A percentile compares a stretch with the other conserved stretches of the same genome.
Conservation (phyloP, 2,888 invertebrate genomes). For the Apocheima hispidaria region DNA sequence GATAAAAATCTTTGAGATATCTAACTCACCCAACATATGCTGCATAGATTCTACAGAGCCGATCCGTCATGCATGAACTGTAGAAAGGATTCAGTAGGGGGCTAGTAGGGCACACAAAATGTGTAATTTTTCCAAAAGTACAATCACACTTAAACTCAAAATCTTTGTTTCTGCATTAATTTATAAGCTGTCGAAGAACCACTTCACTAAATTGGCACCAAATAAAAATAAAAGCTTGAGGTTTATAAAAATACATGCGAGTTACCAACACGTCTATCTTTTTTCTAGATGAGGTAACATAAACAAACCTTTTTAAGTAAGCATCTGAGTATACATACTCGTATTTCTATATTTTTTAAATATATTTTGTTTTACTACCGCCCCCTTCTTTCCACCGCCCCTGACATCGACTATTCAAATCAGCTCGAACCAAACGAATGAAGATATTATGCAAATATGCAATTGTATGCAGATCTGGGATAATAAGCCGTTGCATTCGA, state of each 20-base stretch:
- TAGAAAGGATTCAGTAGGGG: conserved; percentile 7
- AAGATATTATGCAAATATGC: conserved; percentile 84
- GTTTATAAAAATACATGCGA: too few species aligned
- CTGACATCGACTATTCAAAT: conserved; percentile 50
- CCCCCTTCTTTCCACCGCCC: conserved; percentile 15
- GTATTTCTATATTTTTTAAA: too few species aligned
- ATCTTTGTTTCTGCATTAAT: background rate
- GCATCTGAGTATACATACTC: too few species aligned
- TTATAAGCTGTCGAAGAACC: too few species aligned
- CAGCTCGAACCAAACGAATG: conserved; percentile 73
- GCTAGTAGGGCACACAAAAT: background rate
- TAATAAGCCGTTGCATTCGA: conserved; percentile 73
- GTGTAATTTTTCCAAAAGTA: too few species aligned
- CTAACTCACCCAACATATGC: conserved; percentile 17
- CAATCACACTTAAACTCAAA: background rate
- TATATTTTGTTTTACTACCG: background rate
- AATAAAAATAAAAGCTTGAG: too few species aligned
- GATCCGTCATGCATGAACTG: conserved; percentile 28
- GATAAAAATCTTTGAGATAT: background rate
- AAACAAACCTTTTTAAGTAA: background rate
- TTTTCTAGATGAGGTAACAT: too few species aligned
- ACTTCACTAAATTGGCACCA: too few species aligned
- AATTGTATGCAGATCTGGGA: conserved; percentile 84
- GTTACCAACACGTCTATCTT: too few species aligned
- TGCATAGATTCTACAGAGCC: conserved; percentile 14